Conservation (phyloP, 2,888 invertebrate species). For the Synergus gifuensis region DNA sequence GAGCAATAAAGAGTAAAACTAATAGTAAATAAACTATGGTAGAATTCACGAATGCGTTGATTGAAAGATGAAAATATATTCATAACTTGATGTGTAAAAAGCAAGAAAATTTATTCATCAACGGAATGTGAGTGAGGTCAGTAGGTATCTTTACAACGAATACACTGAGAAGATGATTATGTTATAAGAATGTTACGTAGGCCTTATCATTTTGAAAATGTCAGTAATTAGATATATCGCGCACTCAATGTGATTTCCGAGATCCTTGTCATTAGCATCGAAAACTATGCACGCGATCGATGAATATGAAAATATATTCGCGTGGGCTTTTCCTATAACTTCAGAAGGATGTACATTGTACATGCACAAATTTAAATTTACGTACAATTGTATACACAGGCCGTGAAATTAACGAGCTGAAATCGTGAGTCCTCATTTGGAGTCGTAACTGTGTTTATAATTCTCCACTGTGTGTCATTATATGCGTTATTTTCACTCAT, state of each 20-base stretch:
- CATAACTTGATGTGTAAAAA: constrained; percentile 1
- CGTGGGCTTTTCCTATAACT: neutral
- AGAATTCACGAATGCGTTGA: neutral
- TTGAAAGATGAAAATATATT: neutral
- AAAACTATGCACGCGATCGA: neutral
- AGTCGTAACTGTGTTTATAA: neutral
- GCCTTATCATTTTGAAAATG: neutral
- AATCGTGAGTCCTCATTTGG: constrained; percentile 19
- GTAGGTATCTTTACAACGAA: neutral
- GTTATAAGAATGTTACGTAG: constrained; percentile 3
- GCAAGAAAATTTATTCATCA: neutral
- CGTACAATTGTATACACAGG: neutral
- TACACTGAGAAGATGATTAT: neutral
- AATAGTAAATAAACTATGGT: no score
- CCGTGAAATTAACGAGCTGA: constrained; percentile 2
- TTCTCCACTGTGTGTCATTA: constrained; percentile 14
- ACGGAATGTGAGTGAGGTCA: neutral
- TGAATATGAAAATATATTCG: neutral
- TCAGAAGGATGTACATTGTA: neutral
- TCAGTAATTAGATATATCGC: constrained; percentile 1
- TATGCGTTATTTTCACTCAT: constrained; percentile 35
- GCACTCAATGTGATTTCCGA: neutral
- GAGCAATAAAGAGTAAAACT: no score
- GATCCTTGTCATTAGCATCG: neutral
- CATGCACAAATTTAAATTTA: neutral